Base-by-base conservation (phyloP, 1,140 invertebrate genomes). In the Ceratoteleas bidentatus region DNA sequence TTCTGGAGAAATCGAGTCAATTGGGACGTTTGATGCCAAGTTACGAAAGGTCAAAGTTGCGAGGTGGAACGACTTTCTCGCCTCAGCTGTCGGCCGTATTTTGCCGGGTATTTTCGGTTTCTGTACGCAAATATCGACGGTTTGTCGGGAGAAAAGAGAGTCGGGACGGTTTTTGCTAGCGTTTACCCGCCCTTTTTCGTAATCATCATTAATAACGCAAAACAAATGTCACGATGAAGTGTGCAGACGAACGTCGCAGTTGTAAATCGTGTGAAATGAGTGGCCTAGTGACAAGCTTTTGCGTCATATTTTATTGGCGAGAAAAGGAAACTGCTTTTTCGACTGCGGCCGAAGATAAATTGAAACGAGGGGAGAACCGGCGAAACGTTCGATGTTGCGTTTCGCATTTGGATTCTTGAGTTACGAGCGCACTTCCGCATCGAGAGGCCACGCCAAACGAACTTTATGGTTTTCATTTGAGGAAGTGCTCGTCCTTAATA, bases 341-440 rank as follows among this genome's bases (percentile, higher is more conserved):
- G 56, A 52, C 60, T 61, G 74, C 64, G 58, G 65, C 60, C 36
- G 70, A 78, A 78, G 81, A 83, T 83, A 78, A 83, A 83, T 83
- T 75, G 81, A 83, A 78, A 75, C 56, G 53, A 83, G 81, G 75
- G 81, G 75, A 72, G 16, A 40, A 11, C 66, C 58, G 64, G 75
- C 43, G 53, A 75, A 78, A 73, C 52, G 60, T 78, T 52, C 60
- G 49, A 62, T 32, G 81, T 83, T 66, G 61, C 81, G 70, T 78
- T 83, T 78, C 75, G 81, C 81, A 75, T 79, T 78, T 83, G 81
- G 75, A 83, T 78, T 79, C 81, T 83, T 83, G 81, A 83, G 53
- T 83, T 83, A 83, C 70, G 81, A 83, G 81, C 81, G 24, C 47
- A 75, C 81, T 78, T 83, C 81, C 81, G 81, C 57, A 52, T 74